Base-by-base conservation (phyloP, 1,140 invertebrate genomes). In the Zaprionus davidi region DNA sequence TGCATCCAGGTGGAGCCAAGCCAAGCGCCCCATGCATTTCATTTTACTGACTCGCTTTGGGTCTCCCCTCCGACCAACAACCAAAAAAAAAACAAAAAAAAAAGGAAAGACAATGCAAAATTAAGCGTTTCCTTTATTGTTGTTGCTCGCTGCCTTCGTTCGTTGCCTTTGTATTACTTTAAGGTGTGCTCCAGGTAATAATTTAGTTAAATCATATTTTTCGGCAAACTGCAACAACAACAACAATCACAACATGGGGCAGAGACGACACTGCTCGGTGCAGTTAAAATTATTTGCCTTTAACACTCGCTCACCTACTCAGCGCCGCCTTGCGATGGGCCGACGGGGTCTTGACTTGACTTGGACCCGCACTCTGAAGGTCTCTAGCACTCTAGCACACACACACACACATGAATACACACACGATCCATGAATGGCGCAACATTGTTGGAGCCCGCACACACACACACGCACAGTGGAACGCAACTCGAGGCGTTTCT, bases 181-280 rank as follows among this genome's bases (percentile, higher is more conserved):
- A 91, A 91, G 90, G 90, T 91, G 90, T 91, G 90, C 90, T 91
- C 80, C 77, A 62, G 90, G 90, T 91, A 91, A 91, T 91, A 91
- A 92, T 91, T 91, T 90, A 91, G 86, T 82, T 90, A 90, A 90
- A 90, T 90, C 85, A 90, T 90, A 90, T 90, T 90, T 46, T 84
- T 85, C 73, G 81, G 76, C 78, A 75, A 81, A 79, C 78, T 75
- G 70, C 68, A 75, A 74, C 51, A 70, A 71, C 34, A 49, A 76
- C 46, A 66, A 71, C 46, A 79, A 59, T 55, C 60, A 58, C 63
- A 63, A 62, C 31, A 38, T 15, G 13, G 41, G 36, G 38, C 55
- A 34, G 34, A 64, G 49, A 64, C 38, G 53, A 55, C 66, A 34
- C 77, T 71, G 79, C 38, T n/a, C 53, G 49, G 28, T 74, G 85